These are phyloP conservation scores for Alces alces DNA, from an alignment of 2,113 vertebrate species.

Conservation along the genomic window DNA sequence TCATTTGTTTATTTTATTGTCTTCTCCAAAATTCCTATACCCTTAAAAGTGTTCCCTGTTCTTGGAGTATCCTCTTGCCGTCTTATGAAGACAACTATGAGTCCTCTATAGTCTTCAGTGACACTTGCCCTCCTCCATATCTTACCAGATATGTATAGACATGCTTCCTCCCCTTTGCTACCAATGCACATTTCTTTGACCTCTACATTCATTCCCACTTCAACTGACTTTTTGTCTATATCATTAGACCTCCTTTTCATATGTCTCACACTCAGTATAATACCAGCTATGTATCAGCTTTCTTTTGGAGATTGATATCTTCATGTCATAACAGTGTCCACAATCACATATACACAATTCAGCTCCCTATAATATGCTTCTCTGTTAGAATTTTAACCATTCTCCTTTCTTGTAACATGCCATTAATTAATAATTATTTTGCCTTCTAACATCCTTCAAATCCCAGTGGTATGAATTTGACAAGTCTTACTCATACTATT, in stretches of 20 bases:
- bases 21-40: not conserved
- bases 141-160: fast-evolving
- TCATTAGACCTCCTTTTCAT: not conserved
- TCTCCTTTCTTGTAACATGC: not conserved
- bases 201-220: not conserved
- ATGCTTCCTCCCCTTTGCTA: not conserved
- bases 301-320: not conserved
- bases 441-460: not conserved
- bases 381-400: not conserved
- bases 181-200: not conserved
- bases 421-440: not conserved
- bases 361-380: not conserved
- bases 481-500: not conserved
- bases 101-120: not conserved
- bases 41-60: not conserved
- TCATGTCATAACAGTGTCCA: not conserved
- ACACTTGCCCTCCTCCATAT: too few species aligned
- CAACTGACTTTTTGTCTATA: not conserved
- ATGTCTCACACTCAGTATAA: not conserved
- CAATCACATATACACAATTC: not conserved
- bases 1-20: not conserved
- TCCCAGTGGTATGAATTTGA: not conserved
- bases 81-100: not conserved
- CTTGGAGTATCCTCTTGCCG: not conserved
- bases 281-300: not conserved